Evolutionary conservation across 1,140 invertebrate species (phyloP), one percentile per base, ranked within the genome.

Genomic region (Trigoniulus corallinus): DNA sequence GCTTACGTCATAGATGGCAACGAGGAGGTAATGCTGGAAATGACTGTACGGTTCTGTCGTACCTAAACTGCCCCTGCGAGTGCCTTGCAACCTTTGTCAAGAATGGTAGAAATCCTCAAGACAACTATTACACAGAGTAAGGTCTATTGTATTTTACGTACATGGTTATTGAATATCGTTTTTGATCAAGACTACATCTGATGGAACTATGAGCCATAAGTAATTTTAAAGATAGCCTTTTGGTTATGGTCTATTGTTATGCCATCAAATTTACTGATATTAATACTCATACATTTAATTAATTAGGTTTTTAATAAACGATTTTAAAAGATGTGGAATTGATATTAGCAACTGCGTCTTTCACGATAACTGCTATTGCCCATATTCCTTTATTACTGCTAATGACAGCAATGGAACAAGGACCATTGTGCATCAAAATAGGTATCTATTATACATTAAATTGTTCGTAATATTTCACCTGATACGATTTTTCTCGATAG

Each of bases 1-100:
- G 7, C 29, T 7, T 7, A 34, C 7, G 29, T 34, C 7, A 34
- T 34, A 34, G 15, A 34, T 34, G 29, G 29, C 59, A 59, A 59
- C 65, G 77, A 57, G 81, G 81, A 21, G 80, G 80, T 26, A 80
- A 81, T 69, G 79, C 79, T 12, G 72, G 78, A 15, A 82, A 83
- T 57, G 75, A 72, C 47, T 75, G 75, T 52, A 75, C 74, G 1
- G 78, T 81, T 10, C 56, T 82, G 44, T 70, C 74, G 0, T 64
- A 74, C 15, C 58, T 81, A 10, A 77, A 74, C 15, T 34, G 29
- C 29, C 29, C 29, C 15, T 34, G 29, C 15, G 29, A 34, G 29
- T 56, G 56, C 29, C 7, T 34, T 7, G 29, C 29, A 34, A 7
- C 29, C 7, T 34, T 34, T 34, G 29, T 34, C 15, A 15, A 15